These are phyloP conservation scores for Chaetops frenatus DNA, from an alignment of 2,113 vertebrate species.

Conservation along the genomic window DNA sequence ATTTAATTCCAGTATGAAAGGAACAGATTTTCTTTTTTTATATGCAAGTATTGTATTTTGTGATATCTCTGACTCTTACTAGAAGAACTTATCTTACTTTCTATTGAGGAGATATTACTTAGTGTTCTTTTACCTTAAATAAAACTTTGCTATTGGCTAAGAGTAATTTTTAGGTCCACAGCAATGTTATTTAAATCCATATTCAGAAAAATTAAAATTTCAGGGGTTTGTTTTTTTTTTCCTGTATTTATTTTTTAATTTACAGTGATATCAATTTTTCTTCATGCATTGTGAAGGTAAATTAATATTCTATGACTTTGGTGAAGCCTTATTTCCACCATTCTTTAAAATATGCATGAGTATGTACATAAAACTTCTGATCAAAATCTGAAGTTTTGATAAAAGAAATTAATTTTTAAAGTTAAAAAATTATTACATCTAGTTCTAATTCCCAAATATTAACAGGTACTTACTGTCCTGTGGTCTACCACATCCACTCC, in stretches of 20 bases:
- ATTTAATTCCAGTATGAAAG: neutral
- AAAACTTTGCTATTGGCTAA: neutral
- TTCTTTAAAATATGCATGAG: neutral
- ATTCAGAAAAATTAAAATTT: neutral
- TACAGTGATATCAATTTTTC: rapidly evolving
- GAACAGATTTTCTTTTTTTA: neutral
- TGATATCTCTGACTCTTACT: neutral
- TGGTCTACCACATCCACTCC: neutral
- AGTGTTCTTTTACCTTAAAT: neutral
- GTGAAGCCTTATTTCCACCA: rapidly evolving
- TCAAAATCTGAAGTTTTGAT: neutral
- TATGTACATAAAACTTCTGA: neutral
- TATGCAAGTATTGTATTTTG: neutral
- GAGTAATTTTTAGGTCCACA: neutral
- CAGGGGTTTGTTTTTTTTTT: rapidly evolving
- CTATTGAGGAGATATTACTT: neutral
- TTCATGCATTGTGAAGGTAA: neutral
- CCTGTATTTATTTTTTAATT: neutral
- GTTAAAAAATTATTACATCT: neutral
- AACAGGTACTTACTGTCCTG: rapidly evolving
- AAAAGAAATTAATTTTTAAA: neutral
- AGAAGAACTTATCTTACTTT: neutral
- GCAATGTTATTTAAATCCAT: neutral
- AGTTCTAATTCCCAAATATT: neutral
- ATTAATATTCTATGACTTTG: neutral